phyloP scores from a whole-genome alignment of 2,113 vertebrate genomes.

The Gobius niger region DNA sequence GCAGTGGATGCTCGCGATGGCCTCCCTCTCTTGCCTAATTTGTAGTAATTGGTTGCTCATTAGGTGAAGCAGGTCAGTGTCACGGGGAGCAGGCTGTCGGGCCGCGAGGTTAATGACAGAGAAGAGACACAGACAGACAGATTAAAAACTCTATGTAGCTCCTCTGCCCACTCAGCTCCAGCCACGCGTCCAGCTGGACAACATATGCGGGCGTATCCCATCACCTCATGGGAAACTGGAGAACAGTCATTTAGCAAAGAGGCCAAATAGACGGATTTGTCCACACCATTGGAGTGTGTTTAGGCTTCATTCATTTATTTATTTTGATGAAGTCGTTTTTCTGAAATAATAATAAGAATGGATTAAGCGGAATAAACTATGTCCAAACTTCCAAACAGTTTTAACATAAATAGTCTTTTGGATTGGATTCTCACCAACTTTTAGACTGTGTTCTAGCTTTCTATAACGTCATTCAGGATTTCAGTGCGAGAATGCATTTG shows the following conservation, averaged over 20 bases:
- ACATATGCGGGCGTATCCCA: slow-evolving; percentile 37
- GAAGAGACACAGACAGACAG: slow-evolving; percentile 68
- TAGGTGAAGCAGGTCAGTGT: slow-evolving; percentile 77
- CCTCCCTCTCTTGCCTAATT: slow-evolving; percentile 74
- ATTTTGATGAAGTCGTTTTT: too few species aligned
- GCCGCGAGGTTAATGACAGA: slow-evolving; percentile 77
- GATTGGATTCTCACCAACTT: too few species aligned
- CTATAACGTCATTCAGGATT: too few species aligned
- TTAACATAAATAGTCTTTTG: too few species aligned
- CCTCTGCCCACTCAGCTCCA: slow-evolving; percentile 39
- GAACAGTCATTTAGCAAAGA: background rate
- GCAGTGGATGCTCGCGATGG: slow-evolving; percentile 63
- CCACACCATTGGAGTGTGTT: too few species aligned
- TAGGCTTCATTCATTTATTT: too few species aligned
- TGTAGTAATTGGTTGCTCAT: slow-evolving; percentile 81
- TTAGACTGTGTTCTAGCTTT: too few species aligned
- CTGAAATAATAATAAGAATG: too few species aligned
- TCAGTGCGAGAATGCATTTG: too few species aligned
- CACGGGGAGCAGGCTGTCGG: slow-evolving; percentile 73
- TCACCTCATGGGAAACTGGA: slow-evolving; percentile 21
- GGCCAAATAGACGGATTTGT: too few species aligned
- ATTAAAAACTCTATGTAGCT: slow-evolving; percentile 63
- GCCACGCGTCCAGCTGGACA: slow-evolving; percentile 52
- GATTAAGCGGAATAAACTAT: too few species aligned
- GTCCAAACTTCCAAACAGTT: too few species aligned